Evolutionary conservation across 2,797 vertebrate species (phyloP).

Genomic region (Anableps anableps): DNA sequence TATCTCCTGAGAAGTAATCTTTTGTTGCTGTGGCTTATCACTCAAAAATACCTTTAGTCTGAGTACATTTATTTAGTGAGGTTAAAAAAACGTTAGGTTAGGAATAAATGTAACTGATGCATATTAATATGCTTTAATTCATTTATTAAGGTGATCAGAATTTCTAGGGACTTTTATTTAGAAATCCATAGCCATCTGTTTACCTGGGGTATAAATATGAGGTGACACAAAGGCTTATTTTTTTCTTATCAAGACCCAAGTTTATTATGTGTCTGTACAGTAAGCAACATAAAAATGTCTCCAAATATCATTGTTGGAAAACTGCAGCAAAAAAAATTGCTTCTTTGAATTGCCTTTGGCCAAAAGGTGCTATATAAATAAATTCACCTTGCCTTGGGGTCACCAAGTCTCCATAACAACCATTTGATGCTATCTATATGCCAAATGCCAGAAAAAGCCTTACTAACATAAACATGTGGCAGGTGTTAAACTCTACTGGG

Average conservation of each 20-base stretch:
- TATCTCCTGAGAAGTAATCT: background rate
- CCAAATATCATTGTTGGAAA: too few species aligned
- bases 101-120: background rate
- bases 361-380: too few species aligned
- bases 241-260: background rate
- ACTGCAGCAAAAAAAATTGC: too few species aligned
- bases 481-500: too few species aligned
- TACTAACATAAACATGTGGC: background rate
- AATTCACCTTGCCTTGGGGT: too few species aligned
- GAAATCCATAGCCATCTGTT: background rate
- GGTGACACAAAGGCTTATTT: background rate
- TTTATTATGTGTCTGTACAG: background rate
- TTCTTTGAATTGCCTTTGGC: too few species aligned
- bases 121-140: background rate
- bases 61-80: too few species aligned
- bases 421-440: too few species aligned
- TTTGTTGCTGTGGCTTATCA: background rate
- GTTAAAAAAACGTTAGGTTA: too few species aligned
- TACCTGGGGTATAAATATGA: background rate
- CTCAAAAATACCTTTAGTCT: background rate
- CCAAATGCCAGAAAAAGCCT: too few species aligned
- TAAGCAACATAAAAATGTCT: background rate
- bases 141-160: background rate
- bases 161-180: background rate
- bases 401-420: too few species aligned